Evolutionary conservation across 2,797 vertebrate genomes (phyloP).

Genomic region (Nannoperca australis): DNA sequence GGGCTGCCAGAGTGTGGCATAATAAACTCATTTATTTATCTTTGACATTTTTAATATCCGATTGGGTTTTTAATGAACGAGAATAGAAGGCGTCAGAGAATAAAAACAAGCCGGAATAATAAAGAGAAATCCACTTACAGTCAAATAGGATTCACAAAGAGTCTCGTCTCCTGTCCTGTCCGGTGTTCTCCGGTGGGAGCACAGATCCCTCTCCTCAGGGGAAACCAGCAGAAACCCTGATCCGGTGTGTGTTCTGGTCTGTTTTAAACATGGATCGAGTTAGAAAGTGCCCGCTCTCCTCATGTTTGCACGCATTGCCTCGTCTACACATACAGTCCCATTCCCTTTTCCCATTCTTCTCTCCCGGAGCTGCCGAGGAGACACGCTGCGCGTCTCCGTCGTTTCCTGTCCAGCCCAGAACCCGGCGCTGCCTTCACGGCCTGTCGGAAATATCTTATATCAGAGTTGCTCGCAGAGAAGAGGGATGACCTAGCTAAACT

Average conservation of each 20-base stretch:
- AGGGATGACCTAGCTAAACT: background rate
- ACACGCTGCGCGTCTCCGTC: constrained; percentile 78
- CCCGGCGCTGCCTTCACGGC: constrained; percentile 53
- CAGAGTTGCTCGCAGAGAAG: rapidly evolving
- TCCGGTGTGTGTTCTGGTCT: background rate
- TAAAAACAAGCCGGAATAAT: background rate
- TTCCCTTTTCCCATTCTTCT: constrained; percentile 74
- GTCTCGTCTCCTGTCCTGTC: constrained; percentile 51
- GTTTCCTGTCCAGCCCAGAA: constrained; percentile 86
- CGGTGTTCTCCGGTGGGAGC: constrained; percentile 51
- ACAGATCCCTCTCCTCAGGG: constrained; percentile 25
- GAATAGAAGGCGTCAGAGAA: rapidly evolving
- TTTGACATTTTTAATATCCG: background rate
- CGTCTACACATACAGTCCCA: constrained; percentile 40
- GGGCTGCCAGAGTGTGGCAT: constrained; percentile 2
- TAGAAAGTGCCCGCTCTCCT: constrained; percentile 36
- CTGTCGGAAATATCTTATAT: background rate
- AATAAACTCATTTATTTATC: background rate
- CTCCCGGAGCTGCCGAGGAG: constrained; percentile 71
- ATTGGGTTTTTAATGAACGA: background rate
- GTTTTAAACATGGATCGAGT: background rate
- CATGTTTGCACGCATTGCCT: constrained; percentile 57
- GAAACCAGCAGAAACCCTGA: background rate
- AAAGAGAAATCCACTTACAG: constrained; percentile 66
- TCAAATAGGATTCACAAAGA: constrained; percentile 71